A percentile compares a stretch with the other conserved stretches of the same genome.
Evolutionary conservation across 2,888 invertebrate genomes (phyloP).

Genomic region (Teleogryllus oceanicus): DNA sequence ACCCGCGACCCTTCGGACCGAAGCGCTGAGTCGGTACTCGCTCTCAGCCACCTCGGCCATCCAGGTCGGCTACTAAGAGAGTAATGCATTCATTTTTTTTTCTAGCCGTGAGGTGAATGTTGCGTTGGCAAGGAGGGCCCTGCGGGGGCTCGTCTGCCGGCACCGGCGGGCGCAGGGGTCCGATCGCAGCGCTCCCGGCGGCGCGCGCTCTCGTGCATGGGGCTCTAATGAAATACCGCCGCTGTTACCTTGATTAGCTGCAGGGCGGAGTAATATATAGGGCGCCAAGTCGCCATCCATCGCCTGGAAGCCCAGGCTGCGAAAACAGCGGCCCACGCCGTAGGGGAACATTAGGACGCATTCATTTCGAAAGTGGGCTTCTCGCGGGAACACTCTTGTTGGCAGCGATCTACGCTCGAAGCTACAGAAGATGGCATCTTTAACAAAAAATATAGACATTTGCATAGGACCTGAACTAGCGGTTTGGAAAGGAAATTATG

Average conservation of each 20-base stretch:
- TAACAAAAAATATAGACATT: no score
- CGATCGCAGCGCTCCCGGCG: no score
- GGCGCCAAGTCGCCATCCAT: constrained; percentile 2
- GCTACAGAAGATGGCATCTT: no score
- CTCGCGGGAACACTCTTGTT: no score
- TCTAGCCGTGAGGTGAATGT: background rate
- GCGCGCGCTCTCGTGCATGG: background rate
- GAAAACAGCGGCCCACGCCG: background rate
- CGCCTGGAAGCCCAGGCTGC: background rate
- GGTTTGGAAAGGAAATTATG: no score
- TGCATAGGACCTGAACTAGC: no score
- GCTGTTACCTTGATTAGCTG: background rate
- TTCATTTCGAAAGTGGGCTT: background rate
- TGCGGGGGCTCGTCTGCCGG: background rate
- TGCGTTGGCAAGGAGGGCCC: background rate
- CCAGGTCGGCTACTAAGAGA: no score
- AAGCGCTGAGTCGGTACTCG: no score
- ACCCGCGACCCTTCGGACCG: no score
- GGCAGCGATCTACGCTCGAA: no score
- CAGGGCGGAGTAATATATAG: background rate
- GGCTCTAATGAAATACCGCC: background rate
- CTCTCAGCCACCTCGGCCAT: no score
- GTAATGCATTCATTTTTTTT: background rate
- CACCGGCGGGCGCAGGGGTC: background rate
- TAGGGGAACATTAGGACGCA: background rate